Conservation (phyloP, 2,113 vertebrate species). For the Bettongia penicillata region DNA sequence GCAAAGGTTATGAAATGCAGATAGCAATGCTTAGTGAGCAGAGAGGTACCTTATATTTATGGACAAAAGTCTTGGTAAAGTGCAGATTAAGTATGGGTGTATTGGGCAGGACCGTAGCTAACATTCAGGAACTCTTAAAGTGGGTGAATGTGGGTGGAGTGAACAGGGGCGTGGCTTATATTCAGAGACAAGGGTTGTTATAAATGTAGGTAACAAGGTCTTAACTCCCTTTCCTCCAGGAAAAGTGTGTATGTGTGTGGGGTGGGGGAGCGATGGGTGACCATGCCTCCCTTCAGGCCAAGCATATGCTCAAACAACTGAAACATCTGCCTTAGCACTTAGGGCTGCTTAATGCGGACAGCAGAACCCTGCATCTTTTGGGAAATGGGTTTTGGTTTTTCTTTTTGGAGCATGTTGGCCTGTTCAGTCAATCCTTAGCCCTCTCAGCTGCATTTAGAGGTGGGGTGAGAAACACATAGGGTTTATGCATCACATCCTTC, state of each 20-base stretch:
- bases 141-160: background rate
- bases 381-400: background rate
- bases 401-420: background rate
- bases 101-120: background rate
- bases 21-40: too few species aligned
- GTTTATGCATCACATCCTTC: background rate
- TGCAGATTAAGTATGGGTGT: background rate
- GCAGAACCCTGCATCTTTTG: background rate
- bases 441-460: background rate
- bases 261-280: background rate
- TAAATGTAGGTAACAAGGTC: background rate
- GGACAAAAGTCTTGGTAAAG: background rate
- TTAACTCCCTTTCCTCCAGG: background rate
- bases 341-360: background rate
- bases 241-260: too few species aligned
- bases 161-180: background rate
- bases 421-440: background rate
- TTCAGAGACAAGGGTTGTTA: background rate
- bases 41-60: background rate
- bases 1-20: too few species aligned
- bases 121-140: background rate
- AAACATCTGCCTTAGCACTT: background rate
- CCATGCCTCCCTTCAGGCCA: background rate
- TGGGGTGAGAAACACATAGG: background rate
- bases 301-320: background rate